Base-by-base conservation (phyloP, 2,888 invertebrate species). In the Gandaritis pyraliata region DNA sequence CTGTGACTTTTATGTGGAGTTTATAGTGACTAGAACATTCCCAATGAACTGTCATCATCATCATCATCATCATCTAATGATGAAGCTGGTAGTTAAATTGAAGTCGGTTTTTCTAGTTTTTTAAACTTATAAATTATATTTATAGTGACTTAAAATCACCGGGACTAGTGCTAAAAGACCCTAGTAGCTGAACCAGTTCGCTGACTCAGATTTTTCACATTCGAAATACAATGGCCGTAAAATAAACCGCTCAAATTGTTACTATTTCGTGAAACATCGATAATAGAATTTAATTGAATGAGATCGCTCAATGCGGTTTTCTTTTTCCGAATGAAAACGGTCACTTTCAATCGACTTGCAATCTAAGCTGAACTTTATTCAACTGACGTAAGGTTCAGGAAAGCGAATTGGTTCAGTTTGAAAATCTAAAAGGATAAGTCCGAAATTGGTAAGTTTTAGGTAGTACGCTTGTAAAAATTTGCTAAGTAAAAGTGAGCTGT, bases 201-300 rank as follows among this genome's bases (percentile, higher is more conserved):
- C 62, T 58, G 50, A 54, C 36, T 46, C 54, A n/a, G 39, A 51
- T 51, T 59, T 43, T 55, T 48, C 30, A 23, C 38, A 43, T 63
- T 43, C 23, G 54, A 52, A 41, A 56, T 60, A 63, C 53, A 65
- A 64, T 65, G 54, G 43, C 49, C 39, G 46, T 48, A 61, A 63
- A 69, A 64, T 64, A 53, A 67, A 48, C 62, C 49, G 55, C n/a
- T 62, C 55, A 53, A 63, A 48, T 41, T 61, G 47, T 58, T 60
- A 60, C 64, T 66, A 55, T 61, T 62, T 61, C 64, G 49, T 61
- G 58, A 58, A 61, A 58, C 47, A 64, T 64, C 33, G 60, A 65
- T 53, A 69, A 68, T 65, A 66, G 66, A 61, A 65, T 69, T 68
- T 67, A 67, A 71, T 71, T 69, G 63, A 64, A 69, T 56, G 64